Conservation (phyloP, 2,888 invertebrate species). For the Matsumyia berberina region DNA sequence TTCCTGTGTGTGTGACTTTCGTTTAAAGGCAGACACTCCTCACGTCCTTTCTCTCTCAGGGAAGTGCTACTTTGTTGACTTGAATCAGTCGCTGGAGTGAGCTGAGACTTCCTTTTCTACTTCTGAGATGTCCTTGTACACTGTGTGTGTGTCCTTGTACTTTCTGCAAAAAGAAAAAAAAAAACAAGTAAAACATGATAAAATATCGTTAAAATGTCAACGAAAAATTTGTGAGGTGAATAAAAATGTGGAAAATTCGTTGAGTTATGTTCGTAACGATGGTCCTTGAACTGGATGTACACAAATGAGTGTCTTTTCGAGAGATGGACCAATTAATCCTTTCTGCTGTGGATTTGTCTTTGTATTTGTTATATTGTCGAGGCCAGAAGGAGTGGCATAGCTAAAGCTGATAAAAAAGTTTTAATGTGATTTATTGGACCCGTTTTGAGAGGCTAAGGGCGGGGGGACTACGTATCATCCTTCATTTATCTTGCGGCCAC, state of each 20-base stretch:
- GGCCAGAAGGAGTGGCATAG: not conserved
- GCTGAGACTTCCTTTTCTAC: slow-evolving; percentile 19
- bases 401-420: slow-evolving; percentile 42
- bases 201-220: slow-evolving; percentile 72
- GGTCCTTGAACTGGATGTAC: slow-evolving; percentile 50
- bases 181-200: slow-evolving; percentile 70
- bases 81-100: slow-evolving; percentile 17
- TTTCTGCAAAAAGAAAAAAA: slow-evolving; percentile 57
- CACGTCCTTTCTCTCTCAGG: too few species aligned
- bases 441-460: slow-evolving; percentile 45
- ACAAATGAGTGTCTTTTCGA: slow-evolving; percentile 20
- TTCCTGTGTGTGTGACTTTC: slow-evolving; percentile 61
- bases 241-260: slow-evolving; percentile 20
- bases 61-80: slow-evolving; percentile 68
- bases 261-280: slow-evolving; percentile 9
- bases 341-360: slow-evolving; percentile 9
- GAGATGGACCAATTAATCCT: slow-evolving; percentile 56
- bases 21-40: slow-evolving; percentile 60
- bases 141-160: slow-evolving; percentile 34
- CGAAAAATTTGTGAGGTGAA: slow-evolving; percentile 42
- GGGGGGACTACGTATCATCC: slow-evolving; percentile 30
- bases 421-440: slow-evolving; percentile 60
- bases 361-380: slow-evolving; percentile 51
- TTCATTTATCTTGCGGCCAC: slow-evolving; percentile 55
- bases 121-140: slow-evolving; percentile 53